Evolutionary conservation across 2,797 vertebrate species (phyloP).

Genomic region (Enteromius treurensis): DNA sequence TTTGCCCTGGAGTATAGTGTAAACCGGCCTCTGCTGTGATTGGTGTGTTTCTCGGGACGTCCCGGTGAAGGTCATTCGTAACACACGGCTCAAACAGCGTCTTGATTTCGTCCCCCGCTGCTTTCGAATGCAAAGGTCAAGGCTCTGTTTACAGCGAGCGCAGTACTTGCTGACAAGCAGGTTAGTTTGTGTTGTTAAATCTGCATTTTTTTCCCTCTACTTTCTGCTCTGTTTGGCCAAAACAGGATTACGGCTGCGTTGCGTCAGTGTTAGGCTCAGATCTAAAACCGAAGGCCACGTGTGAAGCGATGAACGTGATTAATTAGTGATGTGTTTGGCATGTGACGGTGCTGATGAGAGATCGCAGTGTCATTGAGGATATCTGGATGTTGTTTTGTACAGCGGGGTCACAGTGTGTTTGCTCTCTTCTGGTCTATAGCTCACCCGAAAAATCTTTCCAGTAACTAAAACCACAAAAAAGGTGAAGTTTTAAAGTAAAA

Average conservation of each 20-base stretch:
- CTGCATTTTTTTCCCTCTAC: not conserved
- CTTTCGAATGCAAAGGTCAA: slow-evolving; percentile 37
- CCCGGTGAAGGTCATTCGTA: slow-evolving; percentile 4
- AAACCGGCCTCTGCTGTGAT: not conserved
- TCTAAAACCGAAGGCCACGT: not conserved
- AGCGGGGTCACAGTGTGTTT: not conserved
- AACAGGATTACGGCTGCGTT: not conserved
- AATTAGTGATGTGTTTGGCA: not conserved
- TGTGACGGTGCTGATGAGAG: not conserved
- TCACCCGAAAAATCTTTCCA: not conserved
- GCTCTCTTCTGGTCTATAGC: not conserved
- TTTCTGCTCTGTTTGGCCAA: not conserved
- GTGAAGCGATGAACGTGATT: not conserved
- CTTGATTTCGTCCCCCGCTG: not conserved
- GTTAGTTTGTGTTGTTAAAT: slow-evolving; percentile 5
- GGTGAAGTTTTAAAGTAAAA: too few species aligned
- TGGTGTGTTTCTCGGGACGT: not conserved
- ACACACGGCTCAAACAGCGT: not conserved
- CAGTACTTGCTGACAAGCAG: slow-evolving; percentile 32
- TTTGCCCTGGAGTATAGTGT: not conserved
- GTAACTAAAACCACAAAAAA: not conserved
- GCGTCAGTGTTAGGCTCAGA: not conserved
- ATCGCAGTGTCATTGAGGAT: not conserved
- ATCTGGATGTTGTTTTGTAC: not conserved
- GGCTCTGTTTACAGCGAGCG: not conserved